Percentiles rank a stretch among this genome's conserved stretches.
Conservation (phyloP, 2,888 invertebrate species). For the Melinaea menophilus region DNA sequence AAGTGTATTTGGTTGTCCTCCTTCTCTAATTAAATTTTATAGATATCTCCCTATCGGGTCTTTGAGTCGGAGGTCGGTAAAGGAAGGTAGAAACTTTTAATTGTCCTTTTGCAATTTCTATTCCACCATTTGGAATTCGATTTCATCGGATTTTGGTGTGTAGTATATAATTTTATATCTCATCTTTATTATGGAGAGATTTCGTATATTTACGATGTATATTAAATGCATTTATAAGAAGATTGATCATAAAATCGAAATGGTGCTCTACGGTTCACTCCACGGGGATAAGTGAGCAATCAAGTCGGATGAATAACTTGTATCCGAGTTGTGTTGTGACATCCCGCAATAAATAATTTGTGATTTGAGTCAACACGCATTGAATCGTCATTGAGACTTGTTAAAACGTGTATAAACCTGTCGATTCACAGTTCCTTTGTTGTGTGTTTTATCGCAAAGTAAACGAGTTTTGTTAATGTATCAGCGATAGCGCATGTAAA, state of each 20-base stretch:
- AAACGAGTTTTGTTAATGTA: constrained; percentile 52
- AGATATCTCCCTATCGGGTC: constrained; percentile 7
- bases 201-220: constrained; percentile 14
- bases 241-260: constrained; percentile 24
- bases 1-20: constrained; percentile 25
- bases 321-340: constrained; percentile 24
- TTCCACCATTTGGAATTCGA: background rate
- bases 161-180: background rate
- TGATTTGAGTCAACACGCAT: constrained; percentile 20
- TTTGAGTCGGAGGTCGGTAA: background rate
- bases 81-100: too few relatives aligned
- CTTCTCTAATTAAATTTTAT: constrained; percentile 18
- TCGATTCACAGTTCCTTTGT: constrained; percentile 66
- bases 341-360: constrained; percentile 28
- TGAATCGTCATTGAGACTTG: constrained; percentile 28
- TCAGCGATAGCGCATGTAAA: constrained; percentile 40
- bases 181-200: constrained; percentile 6
- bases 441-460: constrained; percentile 56
- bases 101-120: background rate
- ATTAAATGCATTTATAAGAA: constrained; percentile 26
- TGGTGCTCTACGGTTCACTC: constrained; percentile 19
- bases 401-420: constrained; percentile 64
- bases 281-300: constrained; percentile 28
- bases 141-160: background rate
- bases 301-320: constrained; percentile 39